Evolutionary conservation across 1,140 invertebrate genomes (phyloP).

Genomic region (Trachymyrmex septentrionalis): DNA sequence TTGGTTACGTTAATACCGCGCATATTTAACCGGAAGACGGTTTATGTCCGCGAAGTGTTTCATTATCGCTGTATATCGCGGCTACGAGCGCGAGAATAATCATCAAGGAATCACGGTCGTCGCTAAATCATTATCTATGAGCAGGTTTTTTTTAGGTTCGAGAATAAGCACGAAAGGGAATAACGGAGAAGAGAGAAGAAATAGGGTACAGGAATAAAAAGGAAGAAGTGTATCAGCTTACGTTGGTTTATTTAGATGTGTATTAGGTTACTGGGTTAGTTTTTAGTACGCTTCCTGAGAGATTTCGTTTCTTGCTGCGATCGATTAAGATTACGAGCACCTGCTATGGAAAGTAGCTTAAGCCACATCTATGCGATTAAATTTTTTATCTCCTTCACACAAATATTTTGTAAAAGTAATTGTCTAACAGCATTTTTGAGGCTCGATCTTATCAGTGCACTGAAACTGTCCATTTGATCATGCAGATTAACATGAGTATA

Average conservation of each 20-base stretch:
- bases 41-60: constrained; percentile 47
- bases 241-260: constrained; percentile 7
- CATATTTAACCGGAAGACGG: constrained; percentile 43
- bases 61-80: constrained; percentile 46
- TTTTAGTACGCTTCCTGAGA: constrained; percentile 27
- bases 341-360: constrained; percentile 19
- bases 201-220: not conserved
- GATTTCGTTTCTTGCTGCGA: constrained; percentile 27
- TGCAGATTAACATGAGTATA: not conserved
- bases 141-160: constrained; percentile 39
- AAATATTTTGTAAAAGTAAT: not conserved
- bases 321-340: constrained; percentile 31
- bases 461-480: not conserved
- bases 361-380: not conserved
- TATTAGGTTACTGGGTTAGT: constrained; percentile 70
- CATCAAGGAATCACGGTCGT: constrained; percentile 43
- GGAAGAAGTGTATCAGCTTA: constrained; percentile 21
- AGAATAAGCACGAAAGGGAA: not conserved
- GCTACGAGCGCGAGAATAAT: constrained; percentile 39
- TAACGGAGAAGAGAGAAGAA: not conserved
- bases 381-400: not conserved
- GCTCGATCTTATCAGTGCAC: not conserved
- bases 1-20: constrained; percentile 6
- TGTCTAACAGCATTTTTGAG: not conserved
- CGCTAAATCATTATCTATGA: constrained; percentile 63